Conservation (phyloP, 1,140 invertebrate species). For the Batillaria attramentaria region DNA sequence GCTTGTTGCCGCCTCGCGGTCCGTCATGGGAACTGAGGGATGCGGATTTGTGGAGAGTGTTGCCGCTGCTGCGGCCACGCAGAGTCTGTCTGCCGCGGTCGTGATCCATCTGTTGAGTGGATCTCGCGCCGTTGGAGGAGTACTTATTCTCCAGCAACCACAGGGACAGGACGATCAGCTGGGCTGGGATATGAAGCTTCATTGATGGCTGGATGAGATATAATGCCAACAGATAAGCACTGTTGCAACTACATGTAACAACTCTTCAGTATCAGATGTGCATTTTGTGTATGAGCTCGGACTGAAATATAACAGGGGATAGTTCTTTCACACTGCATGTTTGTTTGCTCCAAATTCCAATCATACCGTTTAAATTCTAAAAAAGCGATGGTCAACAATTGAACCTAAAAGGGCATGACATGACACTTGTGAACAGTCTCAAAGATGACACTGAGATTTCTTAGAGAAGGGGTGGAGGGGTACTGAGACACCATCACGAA, state of each 20-base stretch:
- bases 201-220: slow-evolving; percentile 51
- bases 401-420: no score
- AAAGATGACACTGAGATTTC: no score
- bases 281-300: not conserved
- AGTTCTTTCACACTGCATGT: no score
- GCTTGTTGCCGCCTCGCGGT: slow-evolving; percentile 23
- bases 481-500: no score
- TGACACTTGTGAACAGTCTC: no score
- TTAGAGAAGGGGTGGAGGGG: no score
- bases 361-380: no score
- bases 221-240: not conserved
- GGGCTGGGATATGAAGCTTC: slow-evolving; percentile 60
- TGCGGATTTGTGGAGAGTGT: slow-evolving; percentile 27
- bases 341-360: no score
- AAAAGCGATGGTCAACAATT: no score
- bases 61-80: not conserved
- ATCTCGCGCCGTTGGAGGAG: slow-evolving; percentile 6
- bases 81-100: slow-evolving; percentile 31
- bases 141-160: slow-evolving; percentile 68
- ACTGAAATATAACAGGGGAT: no score
- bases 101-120: not conserved
- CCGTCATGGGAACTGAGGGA: slow-evolving; percentile 20
- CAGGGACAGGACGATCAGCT: slow-evolving; percentile 60
- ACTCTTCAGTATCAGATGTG: not conserved
- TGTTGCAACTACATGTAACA: not conserved